Conservation (phyloP, 2,113 vertebrate species). For the human (Homo sapiens) region DNA sequence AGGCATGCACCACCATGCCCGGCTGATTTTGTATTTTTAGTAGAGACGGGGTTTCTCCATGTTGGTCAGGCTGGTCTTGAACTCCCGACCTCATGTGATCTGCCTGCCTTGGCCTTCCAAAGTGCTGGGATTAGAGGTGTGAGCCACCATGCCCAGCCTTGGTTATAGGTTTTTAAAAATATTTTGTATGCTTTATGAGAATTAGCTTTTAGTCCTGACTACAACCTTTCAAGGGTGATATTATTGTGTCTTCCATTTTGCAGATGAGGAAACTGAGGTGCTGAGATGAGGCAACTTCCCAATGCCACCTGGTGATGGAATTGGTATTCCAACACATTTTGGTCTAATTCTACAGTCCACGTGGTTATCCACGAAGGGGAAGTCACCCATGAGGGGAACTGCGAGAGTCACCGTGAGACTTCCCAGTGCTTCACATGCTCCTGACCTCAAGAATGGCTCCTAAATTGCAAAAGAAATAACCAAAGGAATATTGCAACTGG, state of each 20-base stretch:
- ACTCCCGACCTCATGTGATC: no score
- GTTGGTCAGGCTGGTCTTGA: no score
- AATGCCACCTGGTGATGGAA: not conserved
- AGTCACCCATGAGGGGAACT: no score
- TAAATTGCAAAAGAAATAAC: not conserved
- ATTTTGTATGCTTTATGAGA: not conserved
- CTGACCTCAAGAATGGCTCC: not conserved
- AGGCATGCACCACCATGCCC: no score
- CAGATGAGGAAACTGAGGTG: not conserved
- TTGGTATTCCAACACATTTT: not conserved
- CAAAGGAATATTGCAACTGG: not conserved
- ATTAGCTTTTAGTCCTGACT: not conserved
- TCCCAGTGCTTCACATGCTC: not conserved
- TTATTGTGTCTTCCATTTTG: not conserved
- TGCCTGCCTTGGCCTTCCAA: no score
- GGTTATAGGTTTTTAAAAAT: not conserved
- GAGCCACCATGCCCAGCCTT: no score
- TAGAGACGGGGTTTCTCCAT: no score
- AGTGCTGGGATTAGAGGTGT: no score
- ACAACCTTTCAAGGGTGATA: not conserved
- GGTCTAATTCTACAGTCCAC: not conserved
- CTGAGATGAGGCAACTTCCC: not conserved
- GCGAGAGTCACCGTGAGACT: no score
- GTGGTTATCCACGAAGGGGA: not conserved
- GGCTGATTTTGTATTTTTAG: no score